These are phyloP conservation scores for Dusona sp. DNA, from an alignment of 2,888 invertebrate genomes.

Conservation along the genomic window DNA sequence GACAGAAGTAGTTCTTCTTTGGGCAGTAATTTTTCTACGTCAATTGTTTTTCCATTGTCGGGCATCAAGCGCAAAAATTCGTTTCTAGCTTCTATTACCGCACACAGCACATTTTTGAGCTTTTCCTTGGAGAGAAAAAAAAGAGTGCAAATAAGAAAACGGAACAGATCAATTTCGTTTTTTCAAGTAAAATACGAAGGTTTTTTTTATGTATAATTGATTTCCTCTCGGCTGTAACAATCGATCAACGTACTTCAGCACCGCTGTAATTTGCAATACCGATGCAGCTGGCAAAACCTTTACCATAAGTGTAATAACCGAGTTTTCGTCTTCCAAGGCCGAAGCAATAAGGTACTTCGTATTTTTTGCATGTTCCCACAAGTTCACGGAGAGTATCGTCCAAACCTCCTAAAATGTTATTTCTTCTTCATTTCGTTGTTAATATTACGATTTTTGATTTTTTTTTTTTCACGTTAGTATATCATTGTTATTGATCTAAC, in stretches of 20 bases:
- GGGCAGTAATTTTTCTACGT: slow-evolving; percentile 70
- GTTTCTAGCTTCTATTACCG: slow-evolving; percentile 74
- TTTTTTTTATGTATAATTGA: background rate
- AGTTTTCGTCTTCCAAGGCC: slow-evolving; percentile 77
- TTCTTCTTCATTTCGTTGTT: background rate
- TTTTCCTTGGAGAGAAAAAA: slow-evolving; percentile 72
- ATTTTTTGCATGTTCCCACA: slow-evolving; percentile 71
- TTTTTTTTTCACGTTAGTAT: no score
- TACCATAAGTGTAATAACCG: slow-evolving; percentile 78
- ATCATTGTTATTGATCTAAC: background rate
- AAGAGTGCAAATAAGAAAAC: slow-evolving; percentile 15
- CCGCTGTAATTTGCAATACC: slow-evolving; percentile 78
- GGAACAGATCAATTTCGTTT: background rate
- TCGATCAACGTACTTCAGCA: slow-evolving; percentile 73
- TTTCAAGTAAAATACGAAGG: background rate
- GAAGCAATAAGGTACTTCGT: slow-evolving; percentile 75
- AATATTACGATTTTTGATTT: background rate
- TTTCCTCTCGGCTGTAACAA: slow-evolving; percentile 18
- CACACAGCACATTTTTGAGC: slow-evolving; percentile 74
- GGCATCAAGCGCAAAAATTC: slow-evolving; percentile 68
- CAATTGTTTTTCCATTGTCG: slow-evolving; percentile 67
- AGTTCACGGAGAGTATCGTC: slow-evolving; percentile 74
- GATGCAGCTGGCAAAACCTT: slow-evolving; percentile 75
- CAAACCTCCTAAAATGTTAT: slow-evolving; percentile 75
- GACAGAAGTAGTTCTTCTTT: slow-evolving; percentile 72